Evolutionary conservation across 64 coral and sea anemone species (phyloP), one percentile per base, ranked within the genome.

Genomic region (Actinia tenebrosa): DNA sequence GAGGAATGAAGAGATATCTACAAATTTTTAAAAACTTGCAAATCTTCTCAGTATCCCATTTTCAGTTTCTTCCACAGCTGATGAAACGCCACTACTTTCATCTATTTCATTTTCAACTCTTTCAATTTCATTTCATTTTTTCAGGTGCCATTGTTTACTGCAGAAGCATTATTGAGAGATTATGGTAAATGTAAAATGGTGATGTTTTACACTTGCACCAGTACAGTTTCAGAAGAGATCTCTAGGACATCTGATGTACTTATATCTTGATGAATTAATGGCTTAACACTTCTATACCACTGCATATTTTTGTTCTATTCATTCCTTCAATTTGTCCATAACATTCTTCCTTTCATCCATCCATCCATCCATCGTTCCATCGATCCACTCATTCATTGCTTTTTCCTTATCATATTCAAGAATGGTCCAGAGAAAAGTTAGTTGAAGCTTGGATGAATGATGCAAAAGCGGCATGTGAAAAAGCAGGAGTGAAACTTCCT

Each of bases 391-490:
- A 61, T 18, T 61, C 60, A 61, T 19, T 61, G 3, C 4, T 4
- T 61, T 15, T 18, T 61, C 16, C n/a, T 75, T 75, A 27, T 30
- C 13, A 10, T 15, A 10, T 16, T 81, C 4, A 20, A 99, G 97
- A 99, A 16, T 99, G 97, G 97, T 99, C 97, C 14, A 89, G 91
- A 58, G 97, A 99, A 56, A 56, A 91, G 18, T 78, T 99, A 44
- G 89, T 99, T 53, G 97, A 95, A 79, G 93, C 93, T 20, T 99
- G 97, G 97, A 99, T 99, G 90, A 44, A 60, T 30, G 93, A 99
- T 30, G 90, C 97, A 60, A 89, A 91, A 15, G 61, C 86, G 13
- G 93, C 97, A 43, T 99, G 97, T 89, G 93, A 99, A 45, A 95
- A 95, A 53, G 97, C 97, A 25, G 97, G 97, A 22, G 97, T 99